Evolutionary conservation across 2,113 vertebrate genomes (phyloP), one percentile per base, ranked within the genome.

Genomic region (Triplophysa dalaica): DNA sequence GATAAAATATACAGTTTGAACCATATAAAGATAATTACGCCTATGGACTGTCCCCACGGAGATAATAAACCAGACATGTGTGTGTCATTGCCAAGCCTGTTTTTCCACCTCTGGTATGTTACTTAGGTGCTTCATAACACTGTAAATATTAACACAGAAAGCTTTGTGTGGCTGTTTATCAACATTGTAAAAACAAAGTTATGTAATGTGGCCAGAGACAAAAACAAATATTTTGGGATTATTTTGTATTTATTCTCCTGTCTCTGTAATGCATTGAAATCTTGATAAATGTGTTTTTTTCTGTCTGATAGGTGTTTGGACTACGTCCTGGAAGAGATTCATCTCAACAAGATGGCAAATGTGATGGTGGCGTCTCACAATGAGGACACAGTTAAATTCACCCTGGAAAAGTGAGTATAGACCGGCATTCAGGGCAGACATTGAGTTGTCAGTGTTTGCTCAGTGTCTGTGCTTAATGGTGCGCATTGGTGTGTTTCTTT

Each of bases 301-400:
- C 29, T 62, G 13, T 33, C n/a, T 68, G 26, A 21, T 50, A 99
- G 97, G 90, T 98, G 97, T 87, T 90, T 99, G 87, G 89, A 95
- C 84, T 94, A 92, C 1, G 68, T 98, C 48, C 87, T 99, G 80
- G 94, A 96, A 73, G 95, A 98, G 89, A 95, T 98, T 66, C 93
- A 90, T 2, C 89, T 86, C 64, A 91, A 82, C 26, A 12, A 82
- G 26, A 94, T 88, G 21, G 93, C 94, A 5, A 93, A 86, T 0
- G 91, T 98, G 48, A 98, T 99, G 97, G 96, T 98, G 70, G 97
- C 97, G 0, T 94, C 97, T 8, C 97, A 98, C 91, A 98, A 97
- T 0, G 95, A 97, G 85, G 92, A 95, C 85, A 94, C 95, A 0
- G 92, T 98, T 73, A 92, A 91, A 81, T 94, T 96, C 89, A 94